Percentiles rank a stretch among this genome's conserved stretches.
Conservation (phyloP, 1,140 invertebrate species). For the Stegodyphus mimosarum region DNA sequence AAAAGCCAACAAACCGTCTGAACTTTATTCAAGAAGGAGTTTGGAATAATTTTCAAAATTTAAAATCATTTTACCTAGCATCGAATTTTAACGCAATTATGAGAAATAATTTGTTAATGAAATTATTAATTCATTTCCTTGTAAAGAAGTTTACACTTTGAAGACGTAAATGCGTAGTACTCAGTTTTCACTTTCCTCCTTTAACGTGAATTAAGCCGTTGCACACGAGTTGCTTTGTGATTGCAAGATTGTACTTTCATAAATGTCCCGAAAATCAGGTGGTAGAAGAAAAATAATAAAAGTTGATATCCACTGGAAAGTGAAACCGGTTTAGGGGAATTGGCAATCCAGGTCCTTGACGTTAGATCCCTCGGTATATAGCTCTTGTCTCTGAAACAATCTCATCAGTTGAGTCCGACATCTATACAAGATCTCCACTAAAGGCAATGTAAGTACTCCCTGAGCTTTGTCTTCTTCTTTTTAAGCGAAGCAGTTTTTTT, state of each 20-base stretch:
- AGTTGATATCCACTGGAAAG: constrained; percentile 3
- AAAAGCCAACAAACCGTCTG: too few species aligned
- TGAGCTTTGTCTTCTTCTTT: background rate
- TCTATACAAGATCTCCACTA: too few species aligned
- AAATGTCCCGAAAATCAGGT: constrained; percentile 35
- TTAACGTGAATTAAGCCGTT: constrained; percentile 2
- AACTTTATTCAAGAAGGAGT: too few species aligned
- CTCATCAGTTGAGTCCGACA: background rate
- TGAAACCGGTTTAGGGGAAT: constrained; percentile 47
- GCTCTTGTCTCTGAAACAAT: constrained; percentile 9
- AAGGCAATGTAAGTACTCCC: constrained; percentile 30
- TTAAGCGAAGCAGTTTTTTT: background rate
- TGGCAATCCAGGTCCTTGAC: constrained; percentile 40
- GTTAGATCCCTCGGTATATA: constrained; percentile 40
- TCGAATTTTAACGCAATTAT: too few species aligned
- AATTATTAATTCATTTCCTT: too few species aligned
- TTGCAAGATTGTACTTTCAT: constrained; percentile 30
- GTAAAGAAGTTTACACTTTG: too few species aligned
- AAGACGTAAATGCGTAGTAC: too few species aligned
- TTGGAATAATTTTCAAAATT: too few species aligned
- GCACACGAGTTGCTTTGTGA: background rate
- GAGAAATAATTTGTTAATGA: too few species aligned
- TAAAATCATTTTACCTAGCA: too few species aligned
- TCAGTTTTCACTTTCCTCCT: too few species aligned
- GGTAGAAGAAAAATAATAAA: constrained; percentile 23